Conservation (phyloP, 1,140 invertebrate species). For the Melipona quadrifasciata region DNA sequence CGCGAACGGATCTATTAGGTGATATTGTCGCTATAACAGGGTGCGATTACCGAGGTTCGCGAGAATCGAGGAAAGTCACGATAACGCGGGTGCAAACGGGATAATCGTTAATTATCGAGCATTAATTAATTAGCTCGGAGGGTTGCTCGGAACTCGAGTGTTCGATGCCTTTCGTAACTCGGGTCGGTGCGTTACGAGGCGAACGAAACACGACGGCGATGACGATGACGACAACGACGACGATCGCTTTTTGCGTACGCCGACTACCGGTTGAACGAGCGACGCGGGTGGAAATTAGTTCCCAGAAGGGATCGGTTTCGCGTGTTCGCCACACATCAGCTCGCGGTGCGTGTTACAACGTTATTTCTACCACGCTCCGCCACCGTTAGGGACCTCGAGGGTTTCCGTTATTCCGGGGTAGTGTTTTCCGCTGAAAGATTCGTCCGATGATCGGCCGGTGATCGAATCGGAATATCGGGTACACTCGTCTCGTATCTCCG, state of each 20-base stretch:
- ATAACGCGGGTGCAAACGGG: constrained; percentile 51
- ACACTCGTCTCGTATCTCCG: background rate
- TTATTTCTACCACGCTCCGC: constrained; percentile 68
- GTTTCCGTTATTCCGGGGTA: constrained; percentile 12
- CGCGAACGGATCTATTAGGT: constrained; percentile 30
- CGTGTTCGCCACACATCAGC: constrained; percentile 75
- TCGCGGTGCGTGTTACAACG: constrained; percentile 69
- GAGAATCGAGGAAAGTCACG: constrained; percentile 49
- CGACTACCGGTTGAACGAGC: constrained; percentile 22
- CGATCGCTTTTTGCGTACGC: constrained; percentile 55
- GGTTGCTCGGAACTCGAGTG: constrained; percentile 29
- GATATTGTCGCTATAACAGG: background rate
- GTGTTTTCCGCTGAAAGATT: constrained; percentile 42
- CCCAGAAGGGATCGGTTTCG: constrained; percentile 75
- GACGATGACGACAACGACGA: constrained; percentile 50
- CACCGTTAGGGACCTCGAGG: constrained; percentile 29
- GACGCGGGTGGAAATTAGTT: constrained; percentile 69
- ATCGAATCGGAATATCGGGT: background rate
- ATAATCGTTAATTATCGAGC: constrained; percentile 63
- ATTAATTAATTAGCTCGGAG: constrained; percentile 62
- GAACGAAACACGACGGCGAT: background rate
- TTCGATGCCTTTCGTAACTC: background rate
- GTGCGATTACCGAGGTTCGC: constrained; percentile 38
- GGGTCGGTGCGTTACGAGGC: background rate
- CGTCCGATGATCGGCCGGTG: background rate